Evolutionary conservation across 2,113 vertebrate genomes (phyloP), one percentile per base, ranked within the genome.

Genomic region (Phalacrocorax aristotelis): DNA sequence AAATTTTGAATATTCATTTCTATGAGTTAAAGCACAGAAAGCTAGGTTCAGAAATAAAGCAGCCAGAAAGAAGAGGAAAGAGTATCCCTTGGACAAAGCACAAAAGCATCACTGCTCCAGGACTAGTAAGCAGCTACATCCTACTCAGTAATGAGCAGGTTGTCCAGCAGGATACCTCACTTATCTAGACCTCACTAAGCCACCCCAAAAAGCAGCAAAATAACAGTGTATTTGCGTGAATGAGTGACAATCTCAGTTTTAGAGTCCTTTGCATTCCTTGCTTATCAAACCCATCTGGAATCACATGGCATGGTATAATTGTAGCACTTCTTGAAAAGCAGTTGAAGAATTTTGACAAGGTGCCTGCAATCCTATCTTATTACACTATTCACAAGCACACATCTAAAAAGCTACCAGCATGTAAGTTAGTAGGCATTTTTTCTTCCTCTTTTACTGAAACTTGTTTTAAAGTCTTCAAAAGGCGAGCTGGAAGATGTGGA

Each of bases 61-160:
- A 74, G 27, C 5, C 48, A 82, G 74, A 87, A 78, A 25, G 6
- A 55, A 65, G 11, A 83, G 7, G 36, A 52, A 61, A 27, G 51
- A 82, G 27, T 8, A 49, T 21, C 19, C 16, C 32, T 34, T 2
- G 4, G 27, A 65, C 18, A 81, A 81, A 46, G 48, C 42, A 83
- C 49, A 52, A 68, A 76, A 76, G 17, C 10, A 15, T 11, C 32
- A 10, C 7, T 40, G 14, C 30, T 83, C 9, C 40, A 36, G 22
- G 54, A 69, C 32, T 13, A 34, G 3, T 27, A 57, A 78, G 17
- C 19, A 86, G 36, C 34, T 40, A 5, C 2, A 0, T 15, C 13
- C 20, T 25, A 6, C 19, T 51, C 32, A 19, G 14, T 11, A 70
- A 68, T 0, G 1, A 66, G 44, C 40, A 65, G 20, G 15, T 1